phyloP scores from a whole-genome alignment of 2,888 invertebrate genomes.

The Merodon equestris region DNA sequence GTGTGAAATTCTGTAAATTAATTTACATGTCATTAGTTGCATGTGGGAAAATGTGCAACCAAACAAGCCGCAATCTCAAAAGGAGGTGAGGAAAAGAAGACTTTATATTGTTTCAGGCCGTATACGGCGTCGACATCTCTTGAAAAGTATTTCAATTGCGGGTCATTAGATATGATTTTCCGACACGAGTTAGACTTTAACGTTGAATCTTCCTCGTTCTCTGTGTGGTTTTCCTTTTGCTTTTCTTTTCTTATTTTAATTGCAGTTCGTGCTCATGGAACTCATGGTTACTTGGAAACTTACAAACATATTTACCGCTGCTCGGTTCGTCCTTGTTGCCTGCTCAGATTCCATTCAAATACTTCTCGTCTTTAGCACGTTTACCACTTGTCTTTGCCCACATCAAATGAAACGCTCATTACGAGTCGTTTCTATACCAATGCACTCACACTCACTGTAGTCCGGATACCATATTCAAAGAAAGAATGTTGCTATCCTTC shows the following conservation, averaged over 20 bases:
- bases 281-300: conserved; percentile 15
- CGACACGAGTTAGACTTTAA: conserved; percentile 57
- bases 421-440: conserved; percentile 45
- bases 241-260: conserved; percentile 57
- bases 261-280: conserved; percentile 42
- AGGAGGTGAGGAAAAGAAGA: background rate
- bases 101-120: no score
- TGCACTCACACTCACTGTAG: conserved; percentile 32
- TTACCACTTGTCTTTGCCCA: conserved; percentile 33
- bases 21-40: conserved; percentile 67
- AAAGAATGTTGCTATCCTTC: conserved; percentile 57
- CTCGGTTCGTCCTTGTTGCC: conserved; percentile 35
- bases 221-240: conserved; percentile 4
- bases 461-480: conserved; percentile 32
- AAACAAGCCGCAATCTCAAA: conserved; percentile 19
- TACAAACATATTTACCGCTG: conserved; percentile 13
- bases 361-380: conserved; percentile 43
- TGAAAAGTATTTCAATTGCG: conserved; percentile 66
- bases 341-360: conserved; percentile 36
- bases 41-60: conserved; percentile 36
- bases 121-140: conserved; percentile 36
- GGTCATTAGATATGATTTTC: conserved; percentile 67
- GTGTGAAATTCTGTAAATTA: conserved; percentile 62
- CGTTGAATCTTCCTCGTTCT: conserved; percentile 27
- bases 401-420: conserved; percentile 64